phyloP scores from a whole-genome alignment of 2,113 vertebrate species.

The Dasyprocta punctata region DNA sequence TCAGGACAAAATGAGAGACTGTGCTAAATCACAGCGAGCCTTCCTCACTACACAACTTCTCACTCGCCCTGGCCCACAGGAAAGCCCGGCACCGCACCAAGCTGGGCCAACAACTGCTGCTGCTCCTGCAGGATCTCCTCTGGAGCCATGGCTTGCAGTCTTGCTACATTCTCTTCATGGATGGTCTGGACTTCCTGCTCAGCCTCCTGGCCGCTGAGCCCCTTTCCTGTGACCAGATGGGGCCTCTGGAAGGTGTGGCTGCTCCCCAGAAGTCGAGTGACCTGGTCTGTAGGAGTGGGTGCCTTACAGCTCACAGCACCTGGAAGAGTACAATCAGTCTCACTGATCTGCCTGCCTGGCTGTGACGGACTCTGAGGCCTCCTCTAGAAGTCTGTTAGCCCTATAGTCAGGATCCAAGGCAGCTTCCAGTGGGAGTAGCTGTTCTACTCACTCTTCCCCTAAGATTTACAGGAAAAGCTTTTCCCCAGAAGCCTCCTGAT shows the following conservation, averaged over 20 bases:
- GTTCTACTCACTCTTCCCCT: background rate
- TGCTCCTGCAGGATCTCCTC: conserved; percentile 93
- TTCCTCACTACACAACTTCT: background rate
- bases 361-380: background rate
- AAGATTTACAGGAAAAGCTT: background rate
- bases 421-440: too few species aligned
- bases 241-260: conserved; percentile 62
- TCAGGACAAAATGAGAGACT: conserved; percentile 1
- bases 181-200: conserved; percentile 91
- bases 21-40: background rate
- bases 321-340: background rate
- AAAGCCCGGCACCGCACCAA: conserved; percentile 86
- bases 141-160: conserved; percentile 89
- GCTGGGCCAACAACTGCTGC: conserved; percentile 89
- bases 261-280: background rate
- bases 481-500: background rate
- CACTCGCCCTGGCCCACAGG: background rate
- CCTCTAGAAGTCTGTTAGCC: background rate
- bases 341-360: background rate
- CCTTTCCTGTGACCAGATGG: conserved; percentile 91
- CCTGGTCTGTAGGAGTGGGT: background rate
- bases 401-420: background rate
- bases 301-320: conserved; percentile 31
- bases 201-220: conserved; percentile 85
- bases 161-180: conserved; percentile 93